phyloP scores from a whole-genome alignment of 2,113 vertebrate genomes.

The Platichthys stellatus region DNA sequence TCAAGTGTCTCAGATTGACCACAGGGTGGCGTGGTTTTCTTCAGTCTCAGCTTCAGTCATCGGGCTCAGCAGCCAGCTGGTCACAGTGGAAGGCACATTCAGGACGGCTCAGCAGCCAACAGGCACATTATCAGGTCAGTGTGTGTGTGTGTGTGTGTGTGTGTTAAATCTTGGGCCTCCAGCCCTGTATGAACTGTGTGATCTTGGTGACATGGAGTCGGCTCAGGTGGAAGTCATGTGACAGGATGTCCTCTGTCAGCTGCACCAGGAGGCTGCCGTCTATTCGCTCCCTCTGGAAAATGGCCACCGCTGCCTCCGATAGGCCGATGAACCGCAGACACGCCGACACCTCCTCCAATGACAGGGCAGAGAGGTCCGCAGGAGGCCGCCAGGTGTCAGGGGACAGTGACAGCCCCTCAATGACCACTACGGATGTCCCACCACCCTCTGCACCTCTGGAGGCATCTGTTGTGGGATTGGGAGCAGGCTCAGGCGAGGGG shows the following conservation, averaged over 20 bases:
- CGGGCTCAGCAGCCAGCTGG: conserved; percentile 63
- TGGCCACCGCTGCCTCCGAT: conserved; percentile 91
- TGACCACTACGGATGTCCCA: conserved; percentile 79
- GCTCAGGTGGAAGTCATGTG: conserved; percentile 95
- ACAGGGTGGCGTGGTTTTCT: conserved; percentile 64
- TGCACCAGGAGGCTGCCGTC: conserved; percentile 97
- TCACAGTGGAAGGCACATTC: conserved; percentile 79
- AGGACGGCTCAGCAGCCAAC: conserved; percentile 66
- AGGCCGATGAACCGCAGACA: conserved; percentile 97
- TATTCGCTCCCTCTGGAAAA: conserved; percentile 94
- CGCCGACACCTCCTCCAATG: conserved; percentile 94
- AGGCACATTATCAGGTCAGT: conserved; percentile 60
- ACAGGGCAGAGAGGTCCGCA: conserved; percentile 89
- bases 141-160: not conserved
- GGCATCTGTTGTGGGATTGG: conserved; percentile 78
- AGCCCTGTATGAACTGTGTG: conserved; percentile 98
- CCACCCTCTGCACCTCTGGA: conserved; percentile 83
- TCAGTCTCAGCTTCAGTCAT: conserved; percentile 45
- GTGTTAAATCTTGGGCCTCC: conserved; percentile 93
- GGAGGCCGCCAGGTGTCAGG: conserved; percentile 90
- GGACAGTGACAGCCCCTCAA: conserved; percentile 71
- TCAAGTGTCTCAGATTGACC: conserved; percentile 47
- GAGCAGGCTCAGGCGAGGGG: conserved; percentile 75
- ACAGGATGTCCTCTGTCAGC: conserved; percentile 97
- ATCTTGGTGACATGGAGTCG: conserved; percentile 98